Conservation (phyloP, 2,888 invertebrate species). For the Drosophila kuntzei region DNA sequence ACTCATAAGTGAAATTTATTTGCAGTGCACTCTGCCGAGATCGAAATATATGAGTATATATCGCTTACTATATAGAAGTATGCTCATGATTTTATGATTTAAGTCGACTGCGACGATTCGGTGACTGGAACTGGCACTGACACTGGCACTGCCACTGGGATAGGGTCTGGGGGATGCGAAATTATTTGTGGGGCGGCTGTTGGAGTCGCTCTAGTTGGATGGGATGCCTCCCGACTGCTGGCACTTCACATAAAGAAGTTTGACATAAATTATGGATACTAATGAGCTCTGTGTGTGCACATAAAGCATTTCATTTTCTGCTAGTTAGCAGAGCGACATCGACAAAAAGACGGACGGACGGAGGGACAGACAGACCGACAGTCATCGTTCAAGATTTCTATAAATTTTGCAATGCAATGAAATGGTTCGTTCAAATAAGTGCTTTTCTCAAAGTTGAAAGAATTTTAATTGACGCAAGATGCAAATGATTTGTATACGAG, state of each 20-base stretch:
- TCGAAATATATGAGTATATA: slow-evolving; percentile 27
- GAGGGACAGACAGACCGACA: neutral
- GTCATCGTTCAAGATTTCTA: slow-evolving; percentile 55
- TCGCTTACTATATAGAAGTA: slow-evolving; percentile 26
- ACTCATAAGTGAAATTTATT: slow-evolving; percentile 83
- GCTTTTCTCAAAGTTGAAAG: slow-evolving; percentile 8
- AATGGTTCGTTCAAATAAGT: slow-evolving; percentile 18
- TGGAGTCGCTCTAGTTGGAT: slow-evolving; percentile 5
- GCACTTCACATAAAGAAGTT: slow-evolving; percentile 75
- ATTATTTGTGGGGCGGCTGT: slow-evolving; percentile 52
- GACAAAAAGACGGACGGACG: neutral
- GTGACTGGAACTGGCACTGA: slow-evolving; percentile 29
- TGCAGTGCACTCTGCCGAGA: slow-evolving; percentile 52
- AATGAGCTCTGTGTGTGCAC: slow-evolving; percentile 74
- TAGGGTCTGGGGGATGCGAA: neutral
- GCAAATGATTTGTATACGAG: slow-evolving; percentile 3
- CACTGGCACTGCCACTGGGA: slow-evolving; percentile 13
- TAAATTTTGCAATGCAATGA: slow-evolving; percentile 36
- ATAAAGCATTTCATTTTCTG: slow-evolving; percentile 67
- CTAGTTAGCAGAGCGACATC: slow-evolving; percentile 37
- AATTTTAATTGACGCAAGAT: slow-evolving; percentile 53
- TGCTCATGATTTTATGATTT: slow-evolving; percentile 68
- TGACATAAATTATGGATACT: slow-evolving; percentile 81
- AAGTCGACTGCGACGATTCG: slow-evolving; percentile 50
- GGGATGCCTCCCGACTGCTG: slow-evolving; percentile 29